Percentiles rank a stretch among this genome's conserved stretches.
These are phyloP conservation scores for Plodia interpunctella DNA, from an alignment of 1,140 invertebrate genomes.

Conservation along the genomic window DNA sequence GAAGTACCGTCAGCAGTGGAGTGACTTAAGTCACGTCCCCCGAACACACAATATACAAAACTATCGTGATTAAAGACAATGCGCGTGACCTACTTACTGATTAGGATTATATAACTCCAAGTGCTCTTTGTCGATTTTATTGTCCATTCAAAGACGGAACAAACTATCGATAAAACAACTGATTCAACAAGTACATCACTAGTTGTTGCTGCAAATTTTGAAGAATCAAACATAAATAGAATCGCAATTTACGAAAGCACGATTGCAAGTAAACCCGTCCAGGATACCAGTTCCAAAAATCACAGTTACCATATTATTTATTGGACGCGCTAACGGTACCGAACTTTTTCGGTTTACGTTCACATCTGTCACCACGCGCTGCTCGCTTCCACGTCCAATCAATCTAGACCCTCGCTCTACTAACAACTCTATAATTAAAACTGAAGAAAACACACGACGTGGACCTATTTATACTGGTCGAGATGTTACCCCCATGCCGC, in stretches of 20 bases:
- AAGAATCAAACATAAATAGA: too few species aligned
- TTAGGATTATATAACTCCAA: not conserved
- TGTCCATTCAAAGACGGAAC: not conserved
- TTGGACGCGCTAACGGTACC: constrained; percentile 38
- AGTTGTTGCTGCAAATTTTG: too few species aligned
- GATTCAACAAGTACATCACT: too few species aligned
- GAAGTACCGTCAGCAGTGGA: constrained; percentile 32
- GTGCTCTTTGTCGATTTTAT: not conserved
- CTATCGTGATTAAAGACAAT: constrained; percentile 7
- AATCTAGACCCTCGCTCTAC: constrained; percentile 29
- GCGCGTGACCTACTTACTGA: not conserved
- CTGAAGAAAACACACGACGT: constrained; percentile 16
- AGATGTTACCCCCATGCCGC: constrained; percentile 13
- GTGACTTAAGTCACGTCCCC: not conserved
- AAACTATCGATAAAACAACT: not conserved
- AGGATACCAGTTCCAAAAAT: not conserved
- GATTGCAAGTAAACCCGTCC: not conserved
- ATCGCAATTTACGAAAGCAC: too few species aligned
- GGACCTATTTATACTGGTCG: constrained; percentile 39
- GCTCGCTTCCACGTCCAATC: constrained; percentile 36
- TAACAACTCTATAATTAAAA: constrained; percentile 18
- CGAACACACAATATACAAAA: not conserved
- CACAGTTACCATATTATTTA: not conserved
- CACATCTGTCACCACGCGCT: constrained; percentile 66
- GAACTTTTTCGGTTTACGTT: constrained; percentile 60